These are phyloP conservation scores for Coptodon rendalli DNA, from an alignment of 2,113 vertebrate genomes.

Conservation along the genomic window DNA sequence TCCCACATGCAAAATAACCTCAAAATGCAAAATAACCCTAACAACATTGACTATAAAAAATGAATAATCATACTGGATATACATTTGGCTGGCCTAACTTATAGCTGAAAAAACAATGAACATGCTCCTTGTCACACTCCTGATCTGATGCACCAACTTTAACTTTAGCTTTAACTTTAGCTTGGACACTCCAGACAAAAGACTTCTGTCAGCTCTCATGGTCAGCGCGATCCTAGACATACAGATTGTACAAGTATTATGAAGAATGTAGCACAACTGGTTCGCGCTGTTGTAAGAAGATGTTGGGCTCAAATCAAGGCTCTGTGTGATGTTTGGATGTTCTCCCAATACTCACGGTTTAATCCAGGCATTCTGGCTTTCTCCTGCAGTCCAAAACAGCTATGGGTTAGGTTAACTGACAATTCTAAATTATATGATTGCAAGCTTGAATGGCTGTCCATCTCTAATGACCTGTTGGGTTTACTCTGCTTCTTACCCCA, in stretches of 20 bases:
- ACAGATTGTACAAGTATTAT: background rate
- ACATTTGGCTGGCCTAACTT: background rate
- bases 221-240: rapidly evolving
- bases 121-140: background rate
- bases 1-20: background rate
- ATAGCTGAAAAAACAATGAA: background rate
- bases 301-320: background rate
- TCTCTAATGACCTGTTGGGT: rapidly evolving
- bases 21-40: background rate
- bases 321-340: background rate
- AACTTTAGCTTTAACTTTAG: background rate
- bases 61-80: background rate
- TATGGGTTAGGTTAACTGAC: background rate
- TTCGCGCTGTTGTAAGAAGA: rapidly evolving
- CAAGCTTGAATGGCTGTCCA: rapidly evolving
- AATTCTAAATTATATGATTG: background rate
- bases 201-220: background rate
- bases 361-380: background rate
- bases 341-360: rapidly evolving
- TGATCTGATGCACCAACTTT: background rate
- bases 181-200: background rate
- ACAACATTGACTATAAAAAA: background rate
- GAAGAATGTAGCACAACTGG: background rate
- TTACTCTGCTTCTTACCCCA: background rate
- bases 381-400: background rate